Evolutionary conservation across 2,888 invertebrate genomes (phyloP).

Genomic region (Stenolophus ochropezus): DNA sequence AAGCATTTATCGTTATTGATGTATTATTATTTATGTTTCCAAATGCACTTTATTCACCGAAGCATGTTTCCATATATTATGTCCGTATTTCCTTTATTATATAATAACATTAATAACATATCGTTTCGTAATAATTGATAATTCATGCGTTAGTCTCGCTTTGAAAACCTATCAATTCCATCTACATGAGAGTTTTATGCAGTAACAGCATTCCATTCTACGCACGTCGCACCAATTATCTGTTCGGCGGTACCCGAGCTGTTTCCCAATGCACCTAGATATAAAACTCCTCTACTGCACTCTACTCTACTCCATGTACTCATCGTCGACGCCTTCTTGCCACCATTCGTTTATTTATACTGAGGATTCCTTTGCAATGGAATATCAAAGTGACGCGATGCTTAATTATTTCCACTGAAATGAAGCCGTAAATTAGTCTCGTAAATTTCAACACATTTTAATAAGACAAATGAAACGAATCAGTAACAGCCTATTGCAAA

Average conservation of each 20-base stretch:
- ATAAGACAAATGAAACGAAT: neutral
- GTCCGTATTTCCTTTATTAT: too few species aligned
- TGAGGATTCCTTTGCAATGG: slow-evolving; percentile 8
- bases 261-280: slow-evolving; percentile 3
- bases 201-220: slow-evolving; percentile 11
- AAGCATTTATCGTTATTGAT: too few species aligned
- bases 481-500: neutral
- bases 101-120: neutral
- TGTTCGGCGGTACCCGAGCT: neutral
- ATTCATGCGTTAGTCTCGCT: neutral
- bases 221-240: slow-evolving; percentile 17
- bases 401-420: slow-evolving; percentile 34
- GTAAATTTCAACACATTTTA: neutral
- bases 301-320: too few species aligned
- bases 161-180: slow-evolving; percentile 15
- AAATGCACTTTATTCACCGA: too few species aligned
- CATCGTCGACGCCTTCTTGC: neutral
- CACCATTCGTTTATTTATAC: neutral
- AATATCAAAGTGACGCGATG: slow-evolving; percentile 21
- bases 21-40: too few species aligned
- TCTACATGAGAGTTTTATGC: slow-evolving; percentile 3
- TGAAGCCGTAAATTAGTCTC: neutral
- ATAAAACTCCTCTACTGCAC: slow-evolving; percentile 8
- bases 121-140: neutral
- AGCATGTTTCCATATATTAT: neutral